Conservation (phyloP, 1,140 invertebrate species). For the Triops cancriformis region DNA sequence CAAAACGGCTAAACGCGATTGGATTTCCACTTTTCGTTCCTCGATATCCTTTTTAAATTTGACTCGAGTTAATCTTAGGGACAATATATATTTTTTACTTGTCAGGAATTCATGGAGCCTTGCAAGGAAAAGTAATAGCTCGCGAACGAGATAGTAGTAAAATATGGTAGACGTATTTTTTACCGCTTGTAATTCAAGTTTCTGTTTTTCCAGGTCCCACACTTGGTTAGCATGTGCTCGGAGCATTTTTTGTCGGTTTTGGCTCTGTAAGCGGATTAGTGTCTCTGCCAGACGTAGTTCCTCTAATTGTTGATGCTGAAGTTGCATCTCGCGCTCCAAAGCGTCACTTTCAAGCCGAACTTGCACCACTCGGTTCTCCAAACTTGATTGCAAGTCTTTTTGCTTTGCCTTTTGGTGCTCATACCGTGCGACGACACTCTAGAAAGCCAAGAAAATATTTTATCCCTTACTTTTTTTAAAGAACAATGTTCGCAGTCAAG, state of each 20-base stretch:
- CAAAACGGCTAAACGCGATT: neutral
- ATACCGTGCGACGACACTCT: neutral
- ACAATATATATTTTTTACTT: too few relatives aligned
- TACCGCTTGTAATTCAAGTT: neutral
- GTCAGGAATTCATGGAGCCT: too few relatives aligned
- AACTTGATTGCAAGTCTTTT: slow-evolving; percentile 1
- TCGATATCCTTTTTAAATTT: neutral
- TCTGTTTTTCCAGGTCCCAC: neutral
- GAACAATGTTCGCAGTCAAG: neutral
- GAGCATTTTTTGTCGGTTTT: neutral
- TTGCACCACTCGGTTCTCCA: neutral
- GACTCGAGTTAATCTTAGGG: neutral
- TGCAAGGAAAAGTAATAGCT: too few relatives aligned
- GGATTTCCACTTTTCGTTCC: neutral
- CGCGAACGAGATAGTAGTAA: too few relatives aligned
- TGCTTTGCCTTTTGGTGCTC: neutral
- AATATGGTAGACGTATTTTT: neutral
- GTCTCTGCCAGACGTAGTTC: neutral
- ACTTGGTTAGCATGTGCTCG: neutral
- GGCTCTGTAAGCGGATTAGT: neutral
- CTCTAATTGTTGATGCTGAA: slow-evolving; percentile 2
- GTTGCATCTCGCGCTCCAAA: neutral
- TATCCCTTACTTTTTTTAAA: neutral
- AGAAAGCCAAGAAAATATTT: too few relatives aligned
- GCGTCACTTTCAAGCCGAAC: neutral